Evolutionary conservation across 2,113 vertebrate genomes (phyloP).

Genomic region (Donacobius atricapilla): DNA sequence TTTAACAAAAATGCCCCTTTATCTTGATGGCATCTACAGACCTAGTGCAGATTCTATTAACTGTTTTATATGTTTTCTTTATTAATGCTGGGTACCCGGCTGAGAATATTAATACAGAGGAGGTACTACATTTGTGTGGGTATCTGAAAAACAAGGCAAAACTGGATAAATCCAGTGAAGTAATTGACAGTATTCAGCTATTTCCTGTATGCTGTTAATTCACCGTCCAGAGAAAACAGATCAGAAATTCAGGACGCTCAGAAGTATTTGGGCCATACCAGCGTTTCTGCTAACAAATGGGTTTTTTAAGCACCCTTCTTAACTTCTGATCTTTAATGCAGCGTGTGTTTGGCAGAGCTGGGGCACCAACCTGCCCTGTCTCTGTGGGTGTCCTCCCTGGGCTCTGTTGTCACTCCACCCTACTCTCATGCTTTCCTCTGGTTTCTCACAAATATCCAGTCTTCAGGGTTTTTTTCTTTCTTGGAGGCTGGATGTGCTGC

Average conservation of each 20-base stretch:
- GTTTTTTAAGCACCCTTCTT: not conserved
- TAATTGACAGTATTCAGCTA: not conserved
- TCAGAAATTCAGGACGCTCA: not conserved
- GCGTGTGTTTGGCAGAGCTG: not conserved
- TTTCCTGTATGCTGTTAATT: slow-evolving; percentile 23
- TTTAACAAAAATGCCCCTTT: slow-evolving; percentile 53
- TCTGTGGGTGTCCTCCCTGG: not conserved
- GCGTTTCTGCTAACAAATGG: not conserved
- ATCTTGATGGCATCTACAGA: slow-evolving; percentile 54
- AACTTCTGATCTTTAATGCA: not conserved
- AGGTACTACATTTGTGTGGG: not conserved
- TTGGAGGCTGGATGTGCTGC: not conserved
- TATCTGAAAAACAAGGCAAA: not conserved
- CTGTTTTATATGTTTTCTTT: slow-evolving; percentile 32
- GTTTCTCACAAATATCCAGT: not conserved
- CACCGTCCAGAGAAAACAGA: not conserved
- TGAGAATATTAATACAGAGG: not conserved
- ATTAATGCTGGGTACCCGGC: slow-evolving; percentile 7
- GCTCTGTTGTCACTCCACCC: not conserved
- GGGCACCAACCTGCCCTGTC: not conserved
- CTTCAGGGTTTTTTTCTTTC: not conserved
- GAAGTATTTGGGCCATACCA: not conserved
- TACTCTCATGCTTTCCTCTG: not conserved
- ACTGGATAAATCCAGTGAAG: not conserved
- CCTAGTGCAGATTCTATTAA: slow-evolving; percentile 10